Conservation (phyloP, 2,797 vertebrate species). For the Tauraco hartlaubi region DNA sequence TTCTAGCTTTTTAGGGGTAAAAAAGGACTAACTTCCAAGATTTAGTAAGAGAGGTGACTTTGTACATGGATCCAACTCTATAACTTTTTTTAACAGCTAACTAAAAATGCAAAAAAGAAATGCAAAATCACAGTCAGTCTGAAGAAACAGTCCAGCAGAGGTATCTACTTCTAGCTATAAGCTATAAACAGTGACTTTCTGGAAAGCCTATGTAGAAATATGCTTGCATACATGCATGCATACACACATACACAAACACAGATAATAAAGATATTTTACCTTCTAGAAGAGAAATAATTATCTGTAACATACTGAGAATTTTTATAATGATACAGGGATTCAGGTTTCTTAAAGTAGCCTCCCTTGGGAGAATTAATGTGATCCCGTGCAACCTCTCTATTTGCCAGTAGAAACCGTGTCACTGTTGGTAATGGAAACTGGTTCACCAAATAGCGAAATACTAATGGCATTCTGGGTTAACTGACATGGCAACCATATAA, state of each 20-base stretch:
- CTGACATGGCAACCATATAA: not conserved
- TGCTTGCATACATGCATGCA: not conserved
- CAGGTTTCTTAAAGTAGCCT: not conserved
- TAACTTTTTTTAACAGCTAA: not conserved
- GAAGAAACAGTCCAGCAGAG: not conserved
- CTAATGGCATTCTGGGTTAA: slow-evolving; percentile 15
- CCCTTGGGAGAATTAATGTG: not conserved
- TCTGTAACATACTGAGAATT: not conserved
- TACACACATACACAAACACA: not conserved
- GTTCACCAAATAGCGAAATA: not conserved
- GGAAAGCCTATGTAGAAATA: not conserved
- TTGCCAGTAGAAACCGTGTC: not conserved
- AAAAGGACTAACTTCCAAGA: not conserved
- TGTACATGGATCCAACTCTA: not conserved
- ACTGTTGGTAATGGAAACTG: not conserved
- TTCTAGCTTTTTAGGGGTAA: not conserved
- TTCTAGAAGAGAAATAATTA: not conserved
- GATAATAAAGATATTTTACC: not conserved
- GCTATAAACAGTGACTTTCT: not conserved
- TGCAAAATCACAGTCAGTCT: not conserved
- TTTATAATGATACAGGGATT: not conserved
- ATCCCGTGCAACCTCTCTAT: not conserved
- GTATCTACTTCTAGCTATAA: not conserved
- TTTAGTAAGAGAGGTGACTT: not conserved
- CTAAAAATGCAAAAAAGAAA: not conserved